Base-by-base conservation (phyloP, 2,113 vertebrate genomes). In the Emydocephalus ijimae region DNA sequence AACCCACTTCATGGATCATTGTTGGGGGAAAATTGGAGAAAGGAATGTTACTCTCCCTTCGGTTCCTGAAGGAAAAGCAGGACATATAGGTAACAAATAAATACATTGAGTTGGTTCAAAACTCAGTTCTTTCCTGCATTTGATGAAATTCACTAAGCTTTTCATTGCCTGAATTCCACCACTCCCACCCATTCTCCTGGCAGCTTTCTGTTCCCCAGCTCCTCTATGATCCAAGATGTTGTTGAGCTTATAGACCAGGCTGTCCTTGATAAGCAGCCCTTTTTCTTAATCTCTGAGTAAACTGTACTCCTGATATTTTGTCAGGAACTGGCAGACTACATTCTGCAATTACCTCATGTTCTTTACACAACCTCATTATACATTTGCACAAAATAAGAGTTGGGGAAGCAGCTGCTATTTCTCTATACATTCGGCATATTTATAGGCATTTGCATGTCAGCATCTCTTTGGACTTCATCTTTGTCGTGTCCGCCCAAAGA, bases 371-470 rank as follows among this genome's bases (percentile, higher is more conserved):
- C 74, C 88, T 96, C 85, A 94, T 97, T 97, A 95, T 96, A 93
- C 95, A 57, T 93, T 29, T 94, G 87, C 89, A 97, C 95, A 97
- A 97, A 96, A 94, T 1, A 0, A 93, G 91, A 91, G 93, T 94
- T 92, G 94, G 96, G 96, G 96, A 43, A 94, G 94, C 97, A 98
- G 97, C 97, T 98, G 97, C 91, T 94, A 91, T 92, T 97, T 94
- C 55, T 57, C n/a, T 97, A 57, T 94, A 89, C 92, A 85, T 91
- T 92, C 10, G 88, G 94, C 52, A 23, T 95, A 93, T 94, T 96
- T 96, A 95, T 87, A 96, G 94, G 94, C 93, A 97, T 97, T 97
- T 97, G 93, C 14, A 57, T 96, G 94, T 93, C 94, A 94, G 45
- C 55, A 90, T 93, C 93, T 96, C 95, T 95, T 95, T 94, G 96